phyloP scores from a whole-genome alignment of 2,888 invertebrate species.

The Pseudanteris insignis region DNA sequence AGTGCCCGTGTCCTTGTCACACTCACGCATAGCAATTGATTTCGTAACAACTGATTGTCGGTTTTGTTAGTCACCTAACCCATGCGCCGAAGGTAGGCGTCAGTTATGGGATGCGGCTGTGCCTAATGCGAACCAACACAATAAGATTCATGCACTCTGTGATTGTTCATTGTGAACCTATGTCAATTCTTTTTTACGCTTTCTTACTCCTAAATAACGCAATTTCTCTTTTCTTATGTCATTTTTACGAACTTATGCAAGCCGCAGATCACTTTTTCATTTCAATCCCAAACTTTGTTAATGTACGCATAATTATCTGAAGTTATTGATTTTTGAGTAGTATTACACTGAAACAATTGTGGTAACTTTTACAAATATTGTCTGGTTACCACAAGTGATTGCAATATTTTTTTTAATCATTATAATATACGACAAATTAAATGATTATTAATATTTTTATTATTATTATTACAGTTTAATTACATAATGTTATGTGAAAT shows the following conservation, averaged over 20 bases:
- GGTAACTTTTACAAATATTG: too few species aligned
- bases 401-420: too few species aligned
- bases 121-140: constrained; percentile 13
- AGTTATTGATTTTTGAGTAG: too few species aligned
- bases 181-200: constrained; percentile 34
- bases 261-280: constrained; percentile 20
- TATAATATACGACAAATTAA: too few species aligned
- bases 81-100: constrained; percentile 39
- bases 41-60: constrained; percentile 56
- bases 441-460: too few species aligned
- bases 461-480: too few species aligned
- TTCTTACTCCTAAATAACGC: constrained; percentile 21
- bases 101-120: constrained; percentile 34
- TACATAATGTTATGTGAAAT: too few species aligned
- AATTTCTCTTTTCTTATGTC: constrained; percentile 34
- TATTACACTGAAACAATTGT: too few species aligned
- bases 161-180: constrained; percentile 31
- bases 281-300: too few species aligned
- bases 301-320: too few species aligned
- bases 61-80: constrained; percentile 59
- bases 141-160: constrained; percentile 19
- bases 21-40: constrained; percentile 51
- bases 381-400: too few species aligned
- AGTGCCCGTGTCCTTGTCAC: constrained; percentile 51
- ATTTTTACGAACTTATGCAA: constrained; percentile 25